Evolutionary conservation across 2,113 vertebrate species (phyloP), one percentile per base, ranked within the genome.

Genomic region (Tringa solitaria): DNA sequence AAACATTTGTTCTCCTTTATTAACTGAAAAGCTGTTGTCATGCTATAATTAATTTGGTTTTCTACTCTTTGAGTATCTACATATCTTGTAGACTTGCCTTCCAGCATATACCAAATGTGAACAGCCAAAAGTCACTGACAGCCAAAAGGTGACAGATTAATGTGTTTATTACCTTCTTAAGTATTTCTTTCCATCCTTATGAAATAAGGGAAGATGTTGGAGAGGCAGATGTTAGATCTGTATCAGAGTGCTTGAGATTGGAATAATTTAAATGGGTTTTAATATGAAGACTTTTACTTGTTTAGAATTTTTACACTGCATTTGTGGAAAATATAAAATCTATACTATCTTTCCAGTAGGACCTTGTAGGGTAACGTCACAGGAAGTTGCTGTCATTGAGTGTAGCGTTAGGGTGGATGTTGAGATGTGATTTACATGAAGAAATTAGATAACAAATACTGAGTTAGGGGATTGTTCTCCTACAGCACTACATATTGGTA

Each of bases 21-120:
- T 85, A 85, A 65, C 24, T 61, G 65, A 56, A 65, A 87, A 91
- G 22, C 12, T 77, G 48, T 57, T 83, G 35, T 45, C 19, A n/a
- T 77, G 14, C 30, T 96, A 9, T 45, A 83, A 57, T 94, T 90
- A 1, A 19, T 77, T 95, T 75, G 20, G 5, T 65, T 87, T 93
- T 79, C 45, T 90, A 20, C 41, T 70, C 11, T 80, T 80, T 88
- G n/a, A 35, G 14, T 57, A 26, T 73, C n/a, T 61, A 3, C 6
- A 3, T 54, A 14, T 83, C 22, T 90, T 83, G 70, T 72, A 77
- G 56, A 56, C 37, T 81, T 86, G 30, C 30, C 39, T 93, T 90
- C 50, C n/a, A 74, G 46, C 14, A 30, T 77, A 39, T 50, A 35
- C 30, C 43, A 64, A 67, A 94, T 53, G 16, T 27, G 28, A 90